phyloP scores from a whole-genome alignment of 2,797 vertebrate genomes.

The Chiloscyllium punctatum region DNA sequence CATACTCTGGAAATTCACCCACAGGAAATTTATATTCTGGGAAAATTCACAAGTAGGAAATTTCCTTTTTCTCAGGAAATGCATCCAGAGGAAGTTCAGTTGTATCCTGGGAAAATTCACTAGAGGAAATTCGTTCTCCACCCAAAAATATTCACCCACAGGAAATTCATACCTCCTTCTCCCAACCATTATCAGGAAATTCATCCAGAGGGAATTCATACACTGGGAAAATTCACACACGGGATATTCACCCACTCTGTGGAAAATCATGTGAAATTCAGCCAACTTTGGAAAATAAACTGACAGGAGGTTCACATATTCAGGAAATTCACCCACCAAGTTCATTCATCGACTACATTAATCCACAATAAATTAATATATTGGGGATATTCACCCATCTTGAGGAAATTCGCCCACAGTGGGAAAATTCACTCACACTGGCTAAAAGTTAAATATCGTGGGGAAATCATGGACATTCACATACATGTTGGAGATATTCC shows the following conservation, averaged over 20 bases:
- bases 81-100: no score
- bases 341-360: no score
- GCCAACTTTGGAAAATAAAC: no score
- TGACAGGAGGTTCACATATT: no score
- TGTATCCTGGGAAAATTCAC: neutral
- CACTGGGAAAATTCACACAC: no score
- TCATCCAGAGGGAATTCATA: no score
- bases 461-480: neutral
- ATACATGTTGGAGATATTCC: neutral
- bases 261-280: no score
- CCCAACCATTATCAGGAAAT: no score
- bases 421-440: neutral
- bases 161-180: neutral
- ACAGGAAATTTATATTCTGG: neutral
- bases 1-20: neutral
- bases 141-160: neutral
- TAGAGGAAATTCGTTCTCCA: neutral
- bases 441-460: neutral
- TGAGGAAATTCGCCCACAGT: no score
- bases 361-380: no score
- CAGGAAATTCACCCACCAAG: no score
- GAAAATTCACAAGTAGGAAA: neutral
- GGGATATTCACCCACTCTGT: no score
- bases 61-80: neutral
- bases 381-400: neutral